Evolutionary conservation across 2,113 vertebrate genomes (phyloP).

Genomic region (Pedetes capensis): DNA sequence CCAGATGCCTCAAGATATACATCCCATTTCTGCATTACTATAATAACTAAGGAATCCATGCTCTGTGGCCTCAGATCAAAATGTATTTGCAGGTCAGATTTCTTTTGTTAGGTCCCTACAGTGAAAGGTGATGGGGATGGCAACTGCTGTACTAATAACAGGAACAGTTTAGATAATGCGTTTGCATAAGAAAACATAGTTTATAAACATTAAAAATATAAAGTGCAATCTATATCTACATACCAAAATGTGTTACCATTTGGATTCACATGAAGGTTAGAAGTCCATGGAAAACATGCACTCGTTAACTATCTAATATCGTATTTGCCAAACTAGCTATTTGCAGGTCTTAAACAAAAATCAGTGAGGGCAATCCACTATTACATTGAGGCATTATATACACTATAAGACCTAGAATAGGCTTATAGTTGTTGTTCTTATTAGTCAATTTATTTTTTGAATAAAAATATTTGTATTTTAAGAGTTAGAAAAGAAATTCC

Average conservation of each 20-base stretch:
- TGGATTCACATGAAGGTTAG: neutral
- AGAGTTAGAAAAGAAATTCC: neutral
- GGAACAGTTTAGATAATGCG: neutral
- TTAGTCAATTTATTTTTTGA: neutral
- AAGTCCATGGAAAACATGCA: neutral
- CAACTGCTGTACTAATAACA: neutral
- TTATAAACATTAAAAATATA: neutral
- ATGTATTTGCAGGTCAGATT: neutral
- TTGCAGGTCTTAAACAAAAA: conserved; percentile 7
- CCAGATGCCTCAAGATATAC: neutral
- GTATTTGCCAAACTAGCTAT: neutral
- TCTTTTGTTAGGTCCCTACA: neutral
- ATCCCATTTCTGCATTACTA: neutral
- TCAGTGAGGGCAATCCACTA: neutral
- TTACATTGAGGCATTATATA: neutral
- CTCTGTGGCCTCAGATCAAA: neutral
- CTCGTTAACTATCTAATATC: neutral
- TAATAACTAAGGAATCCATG: neutral
- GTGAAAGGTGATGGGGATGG: neutral
- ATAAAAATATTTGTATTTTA: neutral
- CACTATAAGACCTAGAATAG: neutral
- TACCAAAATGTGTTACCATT: neutral
- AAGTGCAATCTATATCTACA: neutral
- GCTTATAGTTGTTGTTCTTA: too few species aligned
- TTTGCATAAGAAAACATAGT: neutral